Conservation (phyloP, 2,888 invertebrate species). For the Hoplodrina ambigua region DNA sequence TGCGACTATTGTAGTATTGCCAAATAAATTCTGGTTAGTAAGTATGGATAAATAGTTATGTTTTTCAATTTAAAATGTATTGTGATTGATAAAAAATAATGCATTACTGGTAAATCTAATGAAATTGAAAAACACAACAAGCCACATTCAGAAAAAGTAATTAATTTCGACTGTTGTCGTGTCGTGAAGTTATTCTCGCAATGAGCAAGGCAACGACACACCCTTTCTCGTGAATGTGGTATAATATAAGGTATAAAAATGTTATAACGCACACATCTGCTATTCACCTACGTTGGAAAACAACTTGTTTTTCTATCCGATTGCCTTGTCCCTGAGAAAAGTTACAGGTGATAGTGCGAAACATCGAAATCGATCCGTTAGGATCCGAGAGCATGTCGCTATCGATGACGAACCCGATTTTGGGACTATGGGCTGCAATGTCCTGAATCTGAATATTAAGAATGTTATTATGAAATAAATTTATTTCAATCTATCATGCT, state of each 20-base stretch:
- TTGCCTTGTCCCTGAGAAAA: constrained; percentile 72
- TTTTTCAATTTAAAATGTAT: constrained; percentile 76
- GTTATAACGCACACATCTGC: constrained; percentile 75
- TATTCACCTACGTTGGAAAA: constrained; percentile 87
- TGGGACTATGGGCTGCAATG: constrained; percentile 81
- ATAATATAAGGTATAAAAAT: constrained; percentile 62
- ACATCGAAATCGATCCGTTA: constrained; percentile 49
- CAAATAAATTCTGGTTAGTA: constrained; percentile 86
- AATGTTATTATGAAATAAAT: constrained; percentile 74
- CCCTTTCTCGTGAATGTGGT: constrained; percentile 74
- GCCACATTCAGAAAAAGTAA: constrained; percentile 73
- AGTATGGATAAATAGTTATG: constrained; percentile 73
- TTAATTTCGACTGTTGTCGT: constrained; percentile 48
- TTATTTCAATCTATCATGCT: constrained; percentile 71
- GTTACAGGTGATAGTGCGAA: constrained; percentile 75
- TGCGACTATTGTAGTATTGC: constrained; percentile 82
- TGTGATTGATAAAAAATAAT: constrained; percentile 10
- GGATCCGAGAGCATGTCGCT: constrained; percentile 73
- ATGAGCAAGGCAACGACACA: constrained; percentile 40
- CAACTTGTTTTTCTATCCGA: constrained; percentile 70
- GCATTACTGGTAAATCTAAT: constrained; percentile 34
- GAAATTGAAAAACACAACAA: constrained; percentile 78
- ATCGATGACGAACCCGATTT: constrained; percentile 84
- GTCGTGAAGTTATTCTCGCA: constrained; percentile 34
- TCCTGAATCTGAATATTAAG: constrained; percentile 88